phyloP scores from a whole-genome alignment of 2,797 vertebrate species.

The Bovichtus diacanthus region DNA sequence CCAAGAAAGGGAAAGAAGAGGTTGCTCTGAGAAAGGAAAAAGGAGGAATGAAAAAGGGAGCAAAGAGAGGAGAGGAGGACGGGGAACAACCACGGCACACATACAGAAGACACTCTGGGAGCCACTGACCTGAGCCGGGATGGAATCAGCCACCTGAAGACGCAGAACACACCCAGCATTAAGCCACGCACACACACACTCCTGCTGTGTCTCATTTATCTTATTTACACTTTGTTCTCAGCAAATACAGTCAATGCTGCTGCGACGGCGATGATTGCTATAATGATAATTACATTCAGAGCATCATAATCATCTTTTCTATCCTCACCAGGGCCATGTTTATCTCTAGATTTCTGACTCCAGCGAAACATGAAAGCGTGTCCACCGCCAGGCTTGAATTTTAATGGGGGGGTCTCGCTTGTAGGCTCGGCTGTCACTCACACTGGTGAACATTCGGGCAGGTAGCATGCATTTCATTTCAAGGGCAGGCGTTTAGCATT shows the following conservation, averaged over 20 bases:
- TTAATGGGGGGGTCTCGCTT: constrained; percentile 24
- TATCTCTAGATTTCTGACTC: neutral
- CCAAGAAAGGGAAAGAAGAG: constrained; percentile 50
- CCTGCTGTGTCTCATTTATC: no score
- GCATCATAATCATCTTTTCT: neutral
- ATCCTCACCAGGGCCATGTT: neutral
- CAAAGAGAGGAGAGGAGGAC: neutral
- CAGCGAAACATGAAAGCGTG: neutral
- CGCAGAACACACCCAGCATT: constrained; percentile 81
- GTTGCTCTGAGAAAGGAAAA: constrained; percentile 34
- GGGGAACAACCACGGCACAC: constrained; percentile 54
- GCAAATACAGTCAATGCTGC: neutral
- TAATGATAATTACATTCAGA: neutral
- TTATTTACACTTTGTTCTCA: neutral
- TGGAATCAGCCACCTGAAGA: constrained; percentile 87
- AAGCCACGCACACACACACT: constrained; percentile 68
- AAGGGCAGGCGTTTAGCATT: constrained; percentile 56
- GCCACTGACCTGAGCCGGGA: constrained; percentile 87
- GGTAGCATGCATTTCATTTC: constrained; percentile 50
- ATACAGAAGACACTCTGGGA: constrained; percentile 59
- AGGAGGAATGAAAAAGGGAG: neutral
- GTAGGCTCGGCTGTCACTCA: constrained; percentile 35
- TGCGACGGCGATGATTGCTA: no score
- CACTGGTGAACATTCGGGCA: constrained; percentile 23
- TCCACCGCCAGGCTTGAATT: constrained; percentile 9